These are phyloP conservation scores for Synanthedon formicaeformis DNA, from an alignment of 2,888 invertebrate species.

Conservation along the genomic window DNA sequence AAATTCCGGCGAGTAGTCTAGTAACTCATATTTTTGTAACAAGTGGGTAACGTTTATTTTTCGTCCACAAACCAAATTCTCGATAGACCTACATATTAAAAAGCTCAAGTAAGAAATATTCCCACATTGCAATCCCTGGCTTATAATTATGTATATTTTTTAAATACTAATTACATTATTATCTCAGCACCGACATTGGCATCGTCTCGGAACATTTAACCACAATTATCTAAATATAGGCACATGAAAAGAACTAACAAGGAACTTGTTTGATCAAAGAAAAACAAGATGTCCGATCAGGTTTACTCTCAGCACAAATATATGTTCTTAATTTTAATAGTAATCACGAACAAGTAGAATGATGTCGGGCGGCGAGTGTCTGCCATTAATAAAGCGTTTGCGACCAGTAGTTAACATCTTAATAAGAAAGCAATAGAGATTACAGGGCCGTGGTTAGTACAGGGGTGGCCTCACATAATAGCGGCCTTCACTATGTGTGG, in stretches of 20 bases:
- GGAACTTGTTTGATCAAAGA: neutral
- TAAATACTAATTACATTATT: too few species aligned
- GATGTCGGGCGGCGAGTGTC: constrained; percentile 1
- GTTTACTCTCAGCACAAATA: constrained; percentile 1
- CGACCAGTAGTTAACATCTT: constrained; percentile 59
- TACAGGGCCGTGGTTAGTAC: constrained; percentile 30
- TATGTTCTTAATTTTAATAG: constrained; percentile 13
- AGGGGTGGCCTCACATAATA: constrained; percentile 36
- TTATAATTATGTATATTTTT: too few species aligned
- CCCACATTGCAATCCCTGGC: too few species aligned
- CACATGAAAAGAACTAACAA: neutral
- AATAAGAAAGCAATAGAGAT: constrained; percentile 63
- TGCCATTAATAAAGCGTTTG: constrained; percentile 49
- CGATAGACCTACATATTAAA: too few species aligned
- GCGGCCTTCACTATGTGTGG: constrained; percentile 38
- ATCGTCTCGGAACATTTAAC: neutral
- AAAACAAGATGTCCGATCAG: constrained; percentile 1
- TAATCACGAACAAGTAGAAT: constrained; percentile 16
- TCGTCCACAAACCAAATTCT: too few species aligned
- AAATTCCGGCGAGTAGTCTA: too few species aligned
- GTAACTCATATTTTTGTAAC: too few species aligned
- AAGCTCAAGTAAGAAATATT: too few species aligned
- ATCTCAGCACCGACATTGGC: too few species aligned
- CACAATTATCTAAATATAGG: too few species aligned
- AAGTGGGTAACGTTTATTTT: too few species aligned